phyloP scores from a whole-genome alignment of 2,888 invertebrate species.

The Escarpia spicata region DNA sequence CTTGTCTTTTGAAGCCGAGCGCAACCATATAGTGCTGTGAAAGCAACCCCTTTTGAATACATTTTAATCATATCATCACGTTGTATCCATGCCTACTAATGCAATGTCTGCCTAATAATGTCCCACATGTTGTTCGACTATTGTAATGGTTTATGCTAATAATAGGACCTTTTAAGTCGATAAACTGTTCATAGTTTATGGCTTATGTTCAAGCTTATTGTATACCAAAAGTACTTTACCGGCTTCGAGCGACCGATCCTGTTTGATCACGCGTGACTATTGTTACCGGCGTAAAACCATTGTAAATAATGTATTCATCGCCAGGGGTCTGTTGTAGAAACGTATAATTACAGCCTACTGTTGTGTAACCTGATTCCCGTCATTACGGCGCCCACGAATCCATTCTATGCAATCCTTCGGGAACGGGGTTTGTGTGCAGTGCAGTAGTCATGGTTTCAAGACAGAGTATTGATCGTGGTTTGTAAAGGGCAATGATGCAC shows the following conservation, averaged over 20 bases:
- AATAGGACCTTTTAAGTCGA: not conserved
- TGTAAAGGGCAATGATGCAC: not conserved
- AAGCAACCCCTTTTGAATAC: too few relatives aligned
- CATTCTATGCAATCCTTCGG: not conserved
- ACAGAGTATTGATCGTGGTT: not conserved
- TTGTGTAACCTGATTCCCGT: not conserved
- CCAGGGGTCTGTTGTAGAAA: not conserved
- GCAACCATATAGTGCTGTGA: too few relatives aligned
- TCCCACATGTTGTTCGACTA: not conserved
- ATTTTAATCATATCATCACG: too few relatives aligned
- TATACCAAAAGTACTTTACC: not conserved
- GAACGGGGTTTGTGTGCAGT: not conserved
- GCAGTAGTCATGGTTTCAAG: not conserved
- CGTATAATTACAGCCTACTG: not conserved
- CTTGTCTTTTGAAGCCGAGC: too few relatives aligned
- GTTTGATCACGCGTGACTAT: not conserved
- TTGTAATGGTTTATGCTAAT: not conserved
- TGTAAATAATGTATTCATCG: not conserved
- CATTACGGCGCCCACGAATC: not conserved
- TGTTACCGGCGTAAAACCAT: not conserved
- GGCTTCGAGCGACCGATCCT: not conserved
- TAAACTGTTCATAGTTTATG: not conserved
- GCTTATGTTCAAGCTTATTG: not conserved
- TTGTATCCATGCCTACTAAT: too few relatives aligned
- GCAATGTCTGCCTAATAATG: too few relatives aligned